These are phyloP conservation scores for Pyralis farinalis DNA, from an alignment of 2,888 invertebrate species.

Conservation along the genomic window DNA sequence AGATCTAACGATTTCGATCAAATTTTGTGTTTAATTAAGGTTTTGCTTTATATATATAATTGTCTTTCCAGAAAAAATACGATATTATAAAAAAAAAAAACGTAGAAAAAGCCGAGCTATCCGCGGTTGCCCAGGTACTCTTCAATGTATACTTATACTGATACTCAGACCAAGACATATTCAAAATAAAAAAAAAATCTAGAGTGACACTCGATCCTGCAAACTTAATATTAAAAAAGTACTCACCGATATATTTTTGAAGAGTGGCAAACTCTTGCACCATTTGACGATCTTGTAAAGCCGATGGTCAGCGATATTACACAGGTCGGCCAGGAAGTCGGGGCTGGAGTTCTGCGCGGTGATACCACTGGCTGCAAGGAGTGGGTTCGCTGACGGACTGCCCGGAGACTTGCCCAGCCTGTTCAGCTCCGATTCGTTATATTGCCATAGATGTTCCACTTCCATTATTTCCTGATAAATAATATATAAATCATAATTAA, in stretches of 20 bases:
- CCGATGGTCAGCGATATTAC: slow-evolving; percentile 96
- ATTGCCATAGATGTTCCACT: slow-evolving; percentile 97
- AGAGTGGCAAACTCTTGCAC: slow-evolving; percentile 98
- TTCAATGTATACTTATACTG: no score
- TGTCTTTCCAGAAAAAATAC: no score
- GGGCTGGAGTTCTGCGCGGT: slow-evolving; percentile 85
- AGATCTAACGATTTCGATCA: no score
- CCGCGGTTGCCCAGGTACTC: no score
- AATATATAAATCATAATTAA: neutral
- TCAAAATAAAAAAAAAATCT: no score
- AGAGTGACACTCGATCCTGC: no score
- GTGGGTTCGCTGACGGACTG: slow-evolving; percentile 64
- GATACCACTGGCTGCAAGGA: slow-evolving; percentile 70
- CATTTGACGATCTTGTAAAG: slow-evolving; percentile 98
- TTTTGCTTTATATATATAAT: no score
- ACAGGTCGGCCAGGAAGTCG: slow-evolving; percentile 93
- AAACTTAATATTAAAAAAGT: neutral
- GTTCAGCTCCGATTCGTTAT: slow-evolving; percentile 90
- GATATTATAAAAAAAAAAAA: no score
- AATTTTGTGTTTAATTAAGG: no score
- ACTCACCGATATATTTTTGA: slow-evolving; percentile 96
- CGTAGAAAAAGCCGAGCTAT: no score
- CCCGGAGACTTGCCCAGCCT: slow-evolving; percentile 78
- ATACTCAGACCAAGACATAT: no score
- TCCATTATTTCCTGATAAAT: slow-evolving; percentile 94